phyloP scores from a whole-genome alignment of 2,113 vertebrate species.

The Cryptotis parvus region DNA sequence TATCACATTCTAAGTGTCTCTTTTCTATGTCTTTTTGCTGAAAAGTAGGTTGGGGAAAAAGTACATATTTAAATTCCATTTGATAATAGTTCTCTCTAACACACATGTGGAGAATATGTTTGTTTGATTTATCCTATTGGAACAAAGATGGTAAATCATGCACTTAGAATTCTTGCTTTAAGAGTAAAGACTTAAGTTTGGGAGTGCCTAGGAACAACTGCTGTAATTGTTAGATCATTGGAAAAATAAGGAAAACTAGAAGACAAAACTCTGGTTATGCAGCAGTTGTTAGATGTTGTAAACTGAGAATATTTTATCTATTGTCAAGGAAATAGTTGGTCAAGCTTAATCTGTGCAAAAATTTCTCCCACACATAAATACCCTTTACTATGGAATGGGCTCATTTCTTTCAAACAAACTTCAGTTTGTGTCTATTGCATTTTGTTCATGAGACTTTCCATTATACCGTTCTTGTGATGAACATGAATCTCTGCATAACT shows the following conservation, averaged over 20 bases:
- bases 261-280: constrained; percentile 64
- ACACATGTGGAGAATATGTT: neutral
- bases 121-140: no score
- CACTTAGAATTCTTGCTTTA: no score
- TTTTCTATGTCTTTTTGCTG: constrained; percentile 15
- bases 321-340: constrained; percentile 72
- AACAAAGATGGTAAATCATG: no score
- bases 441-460: neutral
- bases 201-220: no score
- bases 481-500: neutral
- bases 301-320: constrained; percentile 60
- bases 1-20: neutral
- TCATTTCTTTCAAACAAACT: constrained; percentile 23
- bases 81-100: constrained; percentile 39
- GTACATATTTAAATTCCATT: constrained; percentile 65
- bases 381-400: constrained; percentile 44
- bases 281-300: constrained; percentile 59
- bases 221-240: no score
- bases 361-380: constrained; percentile 58
- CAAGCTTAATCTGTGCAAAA: constrained; percentile 67
- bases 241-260: no score
- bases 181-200: no score
- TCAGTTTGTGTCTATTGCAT: neutral
- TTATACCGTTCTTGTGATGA: neutral
- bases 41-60: constrained; percentile 39